Evolutionary conservation across 1,140 invertebrate genomes (phyloP), one percentile per base, ranked within the genome.

Genomic region (Spodoptera frugiperda): DNA sequence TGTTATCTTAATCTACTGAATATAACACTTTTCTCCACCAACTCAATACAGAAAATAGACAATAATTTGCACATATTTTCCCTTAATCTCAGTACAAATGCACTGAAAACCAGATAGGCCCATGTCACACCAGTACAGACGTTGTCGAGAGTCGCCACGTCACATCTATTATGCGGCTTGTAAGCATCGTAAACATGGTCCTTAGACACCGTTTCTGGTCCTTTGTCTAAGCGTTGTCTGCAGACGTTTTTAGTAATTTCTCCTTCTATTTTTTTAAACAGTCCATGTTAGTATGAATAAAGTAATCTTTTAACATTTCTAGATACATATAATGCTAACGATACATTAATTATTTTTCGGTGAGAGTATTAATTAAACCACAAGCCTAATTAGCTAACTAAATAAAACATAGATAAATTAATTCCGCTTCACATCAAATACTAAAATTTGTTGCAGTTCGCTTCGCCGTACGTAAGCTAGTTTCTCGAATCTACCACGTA

Each of bases 371-470:
- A 11, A 44, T n/a, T 17, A 61, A 59, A 59, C 55, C 55, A 44
- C 30, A 25, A 3, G 10, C 11, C 8, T 61, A 44, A 61, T 61
- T 33, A 44, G n/a, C 3, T n/a, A 44, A 44, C 15, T 63, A 17
- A 63, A 39, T 63, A 63, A 63, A 63, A 63, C 44, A 63, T 33
- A 17, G n/a, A 25, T 67, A 49, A 39, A 67, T 67, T 67, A 67
- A 49, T 67, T 49, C 19, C 63, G 5, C 48, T 67, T 49, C 44
- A 67, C 19, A 49, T 67, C 44, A 67, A 67, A 67, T n/a, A 67
- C 19, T 44, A 15, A 21, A 67, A 67, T 48, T 48, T 44, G 19
- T 67, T 67, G 44, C 63, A 67, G 48, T 67, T 48, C 44, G 10
- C 63, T 67, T 65, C 61, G 61, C 10, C 61, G 39, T 44, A 44